Percentiles rank a stretch among this genome's conserved stretches.
Conservation (phyloP, 2,888 invertebrate genomes). For the Leptopilina syphax region DNA sequence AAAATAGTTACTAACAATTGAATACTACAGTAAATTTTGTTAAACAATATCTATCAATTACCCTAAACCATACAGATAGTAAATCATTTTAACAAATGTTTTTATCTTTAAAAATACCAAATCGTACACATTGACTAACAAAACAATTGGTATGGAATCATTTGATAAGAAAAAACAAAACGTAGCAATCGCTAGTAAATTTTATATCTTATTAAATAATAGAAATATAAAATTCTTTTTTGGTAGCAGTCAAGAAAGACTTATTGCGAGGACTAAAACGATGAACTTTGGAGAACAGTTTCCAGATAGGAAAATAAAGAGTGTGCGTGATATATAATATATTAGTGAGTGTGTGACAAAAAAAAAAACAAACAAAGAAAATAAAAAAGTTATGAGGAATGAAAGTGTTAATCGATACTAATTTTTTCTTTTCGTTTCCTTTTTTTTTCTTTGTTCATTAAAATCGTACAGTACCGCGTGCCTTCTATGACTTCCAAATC, state of each 20-base stretch:
- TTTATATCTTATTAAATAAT: conserved; percentile 15
- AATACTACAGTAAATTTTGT: too few relatives aligned
- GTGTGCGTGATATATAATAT: conserved; percentile 9
- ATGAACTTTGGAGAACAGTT: conserved; percentile 22
- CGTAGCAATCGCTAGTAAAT: conserved; percentile 11
- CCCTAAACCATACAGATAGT: not conserved
- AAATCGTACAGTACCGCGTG: conserved; percentile 66
- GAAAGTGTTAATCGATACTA: conserved; percentile 48
- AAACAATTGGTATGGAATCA: conserved; percentile 13
- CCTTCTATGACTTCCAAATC: conserved; percentile 70
- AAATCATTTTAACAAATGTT: not conserved
- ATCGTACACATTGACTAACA: not conserved
- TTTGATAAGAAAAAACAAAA: not conserved
- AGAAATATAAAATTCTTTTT: too few relatives aligned
- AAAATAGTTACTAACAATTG: not conserved
- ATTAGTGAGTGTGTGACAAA: conserved; percentile 43
- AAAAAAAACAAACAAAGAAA: conserved; percentile 26
- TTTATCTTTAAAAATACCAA: not conserved
- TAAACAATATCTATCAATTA: too few relatives aligned
- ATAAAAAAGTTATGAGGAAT: conserved; percentile 44
- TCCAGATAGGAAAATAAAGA: conserved; percentile 26
- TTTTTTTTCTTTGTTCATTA: conserved; percentile 52
- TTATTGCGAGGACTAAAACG: conserved; percentile 22
- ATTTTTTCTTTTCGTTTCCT: conserved; percentile 12
- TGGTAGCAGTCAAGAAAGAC: conserved; percentile 18